These are phyloP conservation scores for Rosalia funebris DNA, from an alignment of 2,888 invertebrate genomes.

Conservation along the genomic window DNA sequence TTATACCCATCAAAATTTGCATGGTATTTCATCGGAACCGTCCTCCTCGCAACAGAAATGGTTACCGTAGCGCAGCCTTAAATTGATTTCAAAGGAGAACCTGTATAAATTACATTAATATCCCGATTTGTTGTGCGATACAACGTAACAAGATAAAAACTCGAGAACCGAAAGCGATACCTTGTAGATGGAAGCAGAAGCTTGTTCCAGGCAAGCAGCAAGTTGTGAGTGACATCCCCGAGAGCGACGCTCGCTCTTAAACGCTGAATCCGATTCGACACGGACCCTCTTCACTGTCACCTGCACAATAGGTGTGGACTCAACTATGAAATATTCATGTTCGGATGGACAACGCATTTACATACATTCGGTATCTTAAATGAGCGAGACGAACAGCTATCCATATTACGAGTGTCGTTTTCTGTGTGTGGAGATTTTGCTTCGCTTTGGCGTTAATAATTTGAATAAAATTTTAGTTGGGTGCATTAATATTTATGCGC, in stretches of 20 bases:
- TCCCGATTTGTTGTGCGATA: background rate
- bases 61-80: background rate
- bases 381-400: conserved; percentile 14
- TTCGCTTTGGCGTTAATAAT: conserved; percentile 11
- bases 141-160: conserved; percentile 8
- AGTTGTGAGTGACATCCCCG: conserved; percentile 41
- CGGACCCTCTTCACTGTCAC: conserved; percentile 61
- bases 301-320: conserved; percentile 61
- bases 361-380: conserved; percentile 24
- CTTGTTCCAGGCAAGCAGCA: conserved; percentile 25
- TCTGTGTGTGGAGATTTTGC: conserved; percentile 16
- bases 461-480: conserved; percentile 18
- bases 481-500: conserved; percentile 8
- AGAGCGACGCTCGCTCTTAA: conserved; percentile 42
- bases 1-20: no score
- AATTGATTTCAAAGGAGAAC: background rate
- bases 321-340: conserved; percentile 61
- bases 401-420: conserved; percentile 24
- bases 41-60: background rate
- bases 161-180: conserved; percentile 11
- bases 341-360: conserved; percentile 32
- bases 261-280: conserved; percentile 54
- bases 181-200: conserved; percentile 31
- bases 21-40: no score
- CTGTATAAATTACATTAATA: background rate